A percentile compares a stretch with the other conserved stretches of the same genome.
These are phyloP conservation scores for Lordiphosa stackelbergi DNA, from an alignment of 1,140 invertebrate genomes.

Conservation along the genomic window DNA sequence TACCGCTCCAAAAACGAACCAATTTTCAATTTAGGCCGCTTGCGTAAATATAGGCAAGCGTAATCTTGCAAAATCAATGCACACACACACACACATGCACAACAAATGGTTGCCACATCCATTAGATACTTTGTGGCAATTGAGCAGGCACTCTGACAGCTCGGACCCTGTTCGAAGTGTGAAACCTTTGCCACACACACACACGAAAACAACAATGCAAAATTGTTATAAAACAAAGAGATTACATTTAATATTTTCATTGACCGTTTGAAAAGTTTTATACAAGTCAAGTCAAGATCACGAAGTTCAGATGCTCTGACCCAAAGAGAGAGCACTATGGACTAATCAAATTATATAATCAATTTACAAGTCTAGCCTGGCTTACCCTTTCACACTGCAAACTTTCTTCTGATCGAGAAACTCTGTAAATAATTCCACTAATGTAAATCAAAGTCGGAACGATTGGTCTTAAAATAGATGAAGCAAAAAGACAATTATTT, in stretches of 20 bases:
- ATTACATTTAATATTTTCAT: constrained; percentile 11
- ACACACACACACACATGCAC: constrained; percentile 9
- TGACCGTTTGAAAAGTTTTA: constrained; percentile 4
- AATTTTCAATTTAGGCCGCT: constrained; percentile 37
- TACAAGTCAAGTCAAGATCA: constrained; percentile 15
- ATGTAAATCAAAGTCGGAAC: too few relatives aligned
- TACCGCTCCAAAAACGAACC: constrained; percentile 14
- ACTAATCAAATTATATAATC: too few relatives aligned
- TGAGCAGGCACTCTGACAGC: neutral
- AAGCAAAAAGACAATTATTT: too few relatives aligned
- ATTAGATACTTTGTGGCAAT: constrained; percentile 51
- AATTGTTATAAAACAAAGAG: constrained; percentile 18
- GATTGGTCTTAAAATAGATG: too few relatives aligned
- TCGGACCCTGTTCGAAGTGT: constrained; percentile 13
- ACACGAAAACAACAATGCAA: constrained; percentile 17
- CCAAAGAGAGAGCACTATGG: too few relatives aligned
- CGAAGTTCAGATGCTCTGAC: neutral
- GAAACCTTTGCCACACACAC: constrained; percentile 21
- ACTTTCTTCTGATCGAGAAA: too few relatives aligned
- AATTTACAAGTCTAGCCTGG: too few relatives aligned
- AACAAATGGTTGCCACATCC: constrained; percentile 43
- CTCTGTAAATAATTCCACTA: too few relatives aligned
- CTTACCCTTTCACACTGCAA: too few relatives aligned
- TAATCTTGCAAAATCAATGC: constrained; percentile 60
- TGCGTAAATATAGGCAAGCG: constrained; percentile 38